Evolutionary conservation across 2,888 invertebrate species (phyloP), one percentile per base, ranked within the genome.

Genomic region (Ormyrus thymus): DNA sequence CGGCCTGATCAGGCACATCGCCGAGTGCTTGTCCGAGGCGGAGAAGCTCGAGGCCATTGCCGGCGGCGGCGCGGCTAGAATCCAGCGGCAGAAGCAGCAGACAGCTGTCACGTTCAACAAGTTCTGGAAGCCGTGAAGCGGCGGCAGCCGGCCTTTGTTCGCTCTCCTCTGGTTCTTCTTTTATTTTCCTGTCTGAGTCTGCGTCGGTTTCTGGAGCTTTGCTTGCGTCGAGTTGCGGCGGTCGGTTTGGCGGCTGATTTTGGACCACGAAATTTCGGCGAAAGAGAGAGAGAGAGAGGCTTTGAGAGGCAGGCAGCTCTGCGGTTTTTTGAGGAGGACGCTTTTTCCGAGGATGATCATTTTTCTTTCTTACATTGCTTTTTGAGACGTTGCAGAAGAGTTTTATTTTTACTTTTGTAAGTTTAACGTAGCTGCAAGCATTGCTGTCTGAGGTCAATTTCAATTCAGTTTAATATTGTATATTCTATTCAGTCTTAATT

Each of bases 1-100:
- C 70, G 90, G 90, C 82, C 83, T 90, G 78, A 86, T 88, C 66
- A 84, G 89, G 81, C 90, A 90, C 86, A 84, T 90, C 78, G 86
- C 87, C 70, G 89, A 90, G 72, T 90, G 90, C 85, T 85, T 88
- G 79, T 84, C 86, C 79, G 86, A 87, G 74, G 85, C 83, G 72
- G 86, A 86, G 83, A 85, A 85, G 78, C 81, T 84, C 83, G 85
- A 86, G 53, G 84, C 84, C 29, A 75, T 81, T 80, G 76, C 45
- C 74, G 81, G 79, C 81, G 73, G 46, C 13, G 9, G 45, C 8
- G 4, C 29, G 29, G 29, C 29, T 29, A 29, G 29, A 29, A 29
- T 29, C 11, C 82, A 82, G 76, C 84, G 81, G 66, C 83, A 83
- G 62, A 79, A 29, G 58, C 81, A 78, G 50, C 82, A 81, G 50